Conservation (phyloP, 2,113 vertebrate genomes). For the Neogobius melanostomus region DNA sequence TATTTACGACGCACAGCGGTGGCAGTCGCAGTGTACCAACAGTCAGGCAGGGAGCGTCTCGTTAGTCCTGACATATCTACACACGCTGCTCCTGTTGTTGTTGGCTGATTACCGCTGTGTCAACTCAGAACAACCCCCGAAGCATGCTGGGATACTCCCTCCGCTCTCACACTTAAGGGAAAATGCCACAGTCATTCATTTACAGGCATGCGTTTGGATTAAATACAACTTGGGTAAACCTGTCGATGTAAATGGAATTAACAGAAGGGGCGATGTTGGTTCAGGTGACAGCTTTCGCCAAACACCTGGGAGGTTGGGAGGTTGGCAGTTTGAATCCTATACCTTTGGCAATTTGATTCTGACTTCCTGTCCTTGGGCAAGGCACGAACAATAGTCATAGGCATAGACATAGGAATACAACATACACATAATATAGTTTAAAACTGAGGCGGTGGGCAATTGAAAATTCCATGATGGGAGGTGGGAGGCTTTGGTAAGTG, state of each 20-base stretch:
- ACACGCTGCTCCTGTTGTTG: constrained; percentile 27
- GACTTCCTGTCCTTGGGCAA: too few species aligned
- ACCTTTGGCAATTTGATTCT: too few species aligned
- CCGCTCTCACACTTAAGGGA: constrained; percentile 22
- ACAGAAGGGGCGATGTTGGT: not conserved
- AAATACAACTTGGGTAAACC: not conserved
- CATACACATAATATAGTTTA: too few species aligned
- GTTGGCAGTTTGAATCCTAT: too few species aligned
- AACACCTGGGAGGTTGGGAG: too few species aligned
- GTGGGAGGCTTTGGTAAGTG: too few species aligned
- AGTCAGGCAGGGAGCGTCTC: constrained; percentile 33
- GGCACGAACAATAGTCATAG: too few species aligned
- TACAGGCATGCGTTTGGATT: not conserved
- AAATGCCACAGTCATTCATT: not conserved
- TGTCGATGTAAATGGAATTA: not conserved
- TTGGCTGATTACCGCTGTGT: constrained; percentile 36
- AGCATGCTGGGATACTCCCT: constrained; percentile 19
- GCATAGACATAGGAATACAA: too few species aligned
- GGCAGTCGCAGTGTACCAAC: constrained; percentile 34
- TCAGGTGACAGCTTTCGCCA: too few species aligned
- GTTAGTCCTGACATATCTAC: constrained; percentile 51
- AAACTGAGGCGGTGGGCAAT: too few species aligned
- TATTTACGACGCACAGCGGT: constrained; percentile 40
- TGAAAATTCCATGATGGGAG: too few species aligned
- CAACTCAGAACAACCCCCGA: constrained; percentile 3